Evolutionary conservation across 1,140 invertebrate genomes (phyloP), one percentile per base, ranked within the genome.

Genomic region (Scaptomyza pallida): DNA sequence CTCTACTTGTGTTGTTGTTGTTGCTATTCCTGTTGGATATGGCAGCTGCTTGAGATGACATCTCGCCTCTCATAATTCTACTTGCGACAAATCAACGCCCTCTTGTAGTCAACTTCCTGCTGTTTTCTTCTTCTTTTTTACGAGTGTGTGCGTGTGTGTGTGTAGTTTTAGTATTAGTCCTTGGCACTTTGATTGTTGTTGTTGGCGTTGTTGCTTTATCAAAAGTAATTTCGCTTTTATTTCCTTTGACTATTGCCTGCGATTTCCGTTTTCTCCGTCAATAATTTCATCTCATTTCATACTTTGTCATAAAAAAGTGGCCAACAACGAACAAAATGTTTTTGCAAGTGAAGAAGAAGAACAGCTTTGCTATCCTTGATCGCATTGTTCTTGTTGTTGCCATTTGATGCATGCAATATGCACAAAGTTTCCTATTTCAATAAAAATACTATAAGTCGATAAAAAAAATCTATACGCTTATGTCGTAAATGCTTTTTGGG

Each of bases 391-490:
- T 35, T 54, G 48, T 16, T 16, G 3, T 60, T 15, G 63, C 73
- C 82, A 78, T 82, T 88, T 88, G 81, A 86, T 86, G 81, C 82
- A 78, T 86, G 81, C 81, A 86, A 86, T 86, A 86, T 86, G 81
- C 81, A 86, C 78, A 86, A 85, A 86, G 82, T 86, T 86, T 86
- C 81, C 82, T 86, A 81, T 86, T 78, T 86, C 81, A 86, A 86
- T 86, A 88, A 86, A 86, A 81, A 69, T 52, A 33, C 62, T 60
- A 57, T 63, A 61, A 59, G 65, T 62, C 65, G 64, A 64, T 85
- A 81, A 85, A 86, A 71, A 44, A 61, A 80, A 85, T 85, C 81
- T 74, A 73, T 64, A 69, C 77, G 52, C 68, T 77, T 64, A 78
- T 85, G 83, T 79, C 79, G 44, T 83, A 85, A 85, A 85, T 73